Percentiles rank a stretch among this genome's conserved stretches.
These are phyloP conservation scores for Heliconius hewitsoni DNA, from an alignment of 1,140 invertebrate genomes.

Conservation along the genomic window DNA sequence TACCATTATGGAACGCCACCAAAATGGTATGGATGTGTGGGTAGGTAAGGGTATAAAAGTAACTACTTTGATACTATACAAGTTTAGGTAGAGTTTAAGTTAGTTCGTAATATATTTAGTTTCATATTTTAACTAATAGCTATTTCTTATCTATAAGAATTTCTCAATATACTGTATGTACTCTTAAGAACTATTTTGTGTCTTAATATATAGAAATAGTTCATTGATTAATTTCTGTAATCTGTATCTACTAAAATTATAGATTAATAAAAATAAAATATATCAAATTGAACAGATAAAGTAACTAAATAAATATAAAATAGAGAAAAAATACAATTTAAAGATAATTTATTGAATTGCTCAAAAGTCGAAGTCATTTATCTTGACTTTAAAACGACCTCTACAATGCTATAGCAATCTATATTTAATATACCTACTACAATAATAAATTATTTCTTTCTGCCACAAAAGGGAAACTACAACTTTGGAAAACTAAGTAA, in stretches of 20 bases:
- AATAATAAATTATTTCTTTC: not conserved
- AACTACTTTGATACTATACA: constrained; percentile 46
- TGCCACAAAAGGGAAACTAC: too few relatives aligned
- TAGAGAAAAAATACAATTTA: not conserved
- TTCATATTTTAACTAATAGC: not conserved
- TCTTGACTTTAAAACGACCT: not conserved
- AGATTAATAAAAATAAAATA: too few relatives aligned
- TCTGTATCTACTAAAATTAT: too few relatives aligned
- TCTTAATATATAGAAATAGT: too few relatives aligned
- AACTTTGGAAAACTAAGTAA: too few relatives aligned
- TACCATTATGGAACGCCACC: constrained; percentile 81
- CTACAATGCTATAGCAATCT: not conserved
- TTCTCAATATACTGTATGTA: too few relatives aligned
- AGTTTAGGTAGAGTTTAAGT: constrained; percentile 18
- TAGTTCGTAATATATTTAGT: not conserved
- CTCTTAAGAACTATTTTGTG: too few relatives aligned
- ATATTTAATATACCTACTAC: not conserved
- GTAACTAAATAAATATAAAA: not conserved
- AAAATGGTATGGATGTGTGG: constrained; percentile 83
- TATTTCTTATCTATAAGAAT: too few relatives aligned
- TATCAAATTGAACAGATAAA: not conserved
- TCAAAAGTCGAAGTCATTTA: not conserved
- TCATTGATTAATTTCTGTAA: too few relatives aligned
- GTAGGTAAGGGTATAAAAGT: constrained; percentile 81
- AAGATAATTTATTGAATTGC: not conserved